Percentiles rank a stretch among this genome's conserved stretches.
phyloP scores from a whole-genome alignment of 2,113 vertebrate species.

The Lepidothrix coronata region DNA sequence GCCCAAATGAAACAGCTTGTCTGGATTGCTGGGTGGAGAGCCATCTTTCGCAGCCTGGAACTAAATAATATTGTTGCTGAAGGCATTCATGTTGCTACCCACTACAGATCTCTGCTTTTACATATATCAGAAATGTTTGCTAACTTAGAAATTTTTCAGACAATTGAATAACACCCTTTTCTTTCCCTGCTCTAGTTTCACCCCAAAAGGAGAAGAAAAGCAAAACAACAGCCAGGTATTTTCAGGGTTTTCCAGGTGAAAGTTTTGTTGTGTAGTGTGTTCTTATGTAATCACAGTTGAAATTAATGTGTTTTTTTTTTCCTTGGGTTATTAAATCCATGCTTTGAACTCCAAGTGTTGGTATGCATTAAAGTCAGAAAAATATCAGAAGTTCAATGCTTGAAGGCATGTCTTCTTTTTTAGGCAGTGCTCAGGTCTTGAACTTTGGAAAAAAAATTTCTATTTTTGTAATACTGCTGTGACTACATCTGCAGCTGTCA shows the following conservation, averaged over 20 bases:
- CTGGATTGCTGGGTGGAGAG: neutral
- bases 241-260: neutral
- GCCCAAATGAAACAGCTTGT: neutral
- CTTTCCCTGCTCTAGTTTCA: neutral
- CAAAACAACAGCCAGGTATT: neutral
- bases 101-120: neutral
- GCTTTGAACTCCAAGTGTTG: conserved; percentile 50
- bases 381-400: conserved; percentile 44
- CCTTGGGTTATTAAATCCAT: neutral
- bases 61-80: neutral
- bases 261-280: neutral
- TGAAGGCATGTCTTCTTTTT: conserved; percentile 7
- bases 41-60: neutral
- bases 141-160: neutral
- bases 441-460: neutral
- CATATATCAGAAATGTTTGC: neutral
- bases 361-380: conserved; percentile 39
- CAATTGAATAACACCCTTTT: neutral
- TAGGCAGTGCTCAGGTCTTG: conserved; percentile 26
- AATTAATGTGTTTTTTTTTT: neutral
- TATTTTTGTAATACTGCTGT: conserved; percentile 12
- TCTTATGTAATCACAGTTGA: neutral
- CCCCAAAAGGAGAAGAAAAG: neutral
- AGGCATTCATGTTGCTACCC: neutral
- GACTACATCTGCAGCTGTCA: neutral